These are phyloP conservation scores for Fabriciana adippe DNA, from an alignment of 2,888 invertebrate species.

Conservation along the genomic window DNA sequence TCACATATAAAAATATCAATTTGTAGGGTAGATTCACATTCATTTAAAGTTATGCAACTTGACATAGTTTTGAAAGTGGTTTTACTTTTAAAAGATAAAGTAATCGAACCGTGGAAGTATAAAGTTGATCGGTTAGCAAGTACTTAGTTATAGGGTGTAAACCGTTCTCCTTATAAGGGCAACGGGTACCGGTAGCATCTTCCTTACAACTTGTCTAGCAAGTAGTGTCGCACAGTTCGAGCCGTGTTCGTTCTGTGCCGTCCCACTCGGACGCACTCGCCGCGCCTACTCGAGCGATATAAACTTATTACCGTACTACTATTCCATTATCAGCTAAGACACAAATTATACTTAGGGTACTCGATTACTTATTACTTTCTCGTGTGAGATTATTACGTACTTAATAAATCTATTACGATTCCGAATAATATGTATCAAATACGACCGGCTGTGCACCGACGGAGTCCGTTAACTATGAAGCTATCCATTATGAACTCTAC, in stretches of 20 bases:
- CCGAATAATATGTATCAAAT: constrained; percentile 80
- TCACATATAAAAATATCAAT: no score
- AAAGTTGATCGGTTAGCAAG: constrained; percentile 1
- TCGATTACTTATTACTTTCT: constrained; percentile 73
- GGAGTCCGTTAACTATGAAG: constrained; percentile 72
- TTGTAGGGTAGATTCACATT: no score
- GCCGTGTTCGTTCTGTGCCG: constrained; percentile 37
- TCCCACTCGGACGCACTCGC: constrained; percentile 46
- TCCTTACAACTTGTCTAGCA: constrained; percentile 17
- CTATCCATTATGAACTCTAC: constrained; percentile 63
- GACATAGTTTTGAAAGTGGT: no score
- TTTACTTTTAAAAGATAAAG: no score
- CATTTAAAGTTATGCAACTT: no score
- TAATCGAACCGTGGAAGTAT: neutral
- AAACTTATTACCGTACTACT: constrained; percentile 77
- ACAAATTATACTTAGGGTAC: constrained; percentile 79
- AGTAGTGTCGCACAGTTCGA: constrained; percentile 3
- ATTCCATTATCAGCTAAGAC: constrained; percentile 78
- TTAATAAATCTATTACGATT: constrained; percentile 80
- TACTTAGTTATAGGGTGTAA: neutral
- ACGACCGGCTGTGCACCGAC: constrained; percentile 78
- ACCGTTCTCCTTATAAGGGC: constrained; percentile 3
- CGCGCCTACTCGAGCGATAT: constrained; percentile 66
- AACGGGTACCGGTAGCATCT: constrained; percentile 24
- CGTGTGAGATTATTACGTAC: constrained; percentile 75